Base-by-base conservation (phyloP, 2,888 invertebrate species). In the Caenorhabditis doughertyi region DNA sequence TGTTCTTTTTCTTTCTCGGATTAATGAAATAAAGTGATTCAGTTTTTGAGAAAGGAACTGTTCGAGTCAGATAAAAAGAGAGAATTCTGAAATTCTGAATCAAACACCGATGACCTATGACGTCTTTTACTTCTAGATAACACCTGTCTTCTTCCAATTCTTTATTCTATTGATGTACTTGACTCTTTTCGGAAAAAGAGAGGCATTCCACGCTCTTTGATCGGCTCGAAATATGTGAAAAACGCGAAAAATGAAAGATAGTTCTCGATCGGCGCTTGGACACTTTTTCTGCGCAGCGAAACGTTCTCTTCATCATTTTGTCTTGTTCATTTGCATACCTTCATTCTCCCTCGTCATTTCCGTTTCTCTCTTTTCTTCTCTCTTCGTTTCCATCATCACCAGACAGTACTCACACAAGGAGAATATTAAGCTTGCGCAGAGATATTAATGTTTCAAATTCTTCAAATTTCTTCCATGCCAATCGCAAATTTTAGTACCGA, bases 361-460 rank as follows among this genome's bases (percentile, higher is more conserved):
- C 74, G 74, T 74, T 65, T 68, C n/a, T n/a, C n/a, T n/a, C n/a
- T n/a, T n/a, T n/a, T n/a, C 56, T 42, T 39, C n/a, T 60, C 42
- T 60, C 76, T 47, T 5, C 9, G 8, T 44, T 39, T n/a, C n/a
- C 18, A 32, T 68, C 64, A 13, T 23, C 35, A 23, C 18, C 55
- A 74, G 65, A 74, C 74, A 65, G 74, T 74, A 67, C 74, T 74
- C 39, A 18, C 29, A 39, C n/a, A 23, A 23, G 23, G 39, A 39
- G 21, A 76, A 76, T 67, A 76, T 67, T 76, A 76, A 68, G 67
- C 76, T n/a, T 58, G 67, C 76, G 76, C 76, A 76, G 76, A 76
- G 67, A 67, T 76, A 76, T 58, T 76, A 58, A 68, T 76, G 76
- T 76, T 76, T 76, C 68, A 29, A 76, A 76, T 76, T 76, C 76